Base-by-base conservation (phyloP, 1,140 invertebrate genomes). In the Zelostemma sp. region DNA sequence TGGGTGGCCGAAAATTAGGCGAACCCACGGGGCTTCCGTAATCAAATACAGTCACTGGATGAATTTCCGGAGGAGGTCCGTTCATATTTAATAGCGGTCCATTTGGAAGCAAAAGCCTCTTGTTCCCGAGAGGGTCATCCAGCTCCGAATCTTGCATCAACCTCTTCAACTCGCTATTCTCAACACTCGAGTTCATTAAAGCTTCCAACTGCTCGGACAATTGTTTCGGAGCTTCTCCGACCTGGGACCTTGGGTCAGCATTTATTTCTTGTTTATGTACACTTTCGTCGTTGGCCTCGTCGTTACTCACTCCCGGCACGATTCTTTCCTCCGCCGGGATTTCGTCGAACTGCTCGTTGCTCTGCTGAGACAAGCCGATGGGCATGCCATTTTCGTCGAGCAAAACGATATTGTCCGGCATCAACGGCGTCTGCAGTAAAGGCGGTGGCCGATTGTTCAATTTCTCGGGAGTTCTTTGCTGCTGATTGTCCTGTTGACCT, bases 151-250 rank as follows among this genome's bases (percentile, higher is more conserved):
- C 12, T 11, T 17, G 43, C 8, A 14, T 2, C 15, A 14, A 14
- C 8, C 63, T 64, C 21, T 76, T 78, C 9, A 70, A 21, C 6
- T 78, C 75, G 17, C 72, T 76, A 6, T 19, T 45, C 1, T 65
- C 45, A 18, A 8, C 57, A 0, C 41, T 55, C 0, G 75, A 69
- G n/a, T 68, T 72, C 59, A 75, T 76, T 1, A 79, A 50, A 3
- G 77, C 80, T 21, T 82, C 78, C 3, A 82, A 51, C 9, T 76
- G 79, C 12, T 84, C 80, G 0, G 79, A 74, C 0, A 77, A 40
- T 6, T 77, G 77, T 1, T 73, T 72, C 0, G 76, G 61, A 0
- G 70, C 50, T 6, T 82, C 79, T 5, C 35, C 49, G 8, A 28
- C 1, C 6, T 58, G 16, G 1, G 28, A n/a, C 18, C 19, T 15